Conservation (phyloP, 2,888 invertebrate species). For the Malthinus seriepunctatus region DNA sequence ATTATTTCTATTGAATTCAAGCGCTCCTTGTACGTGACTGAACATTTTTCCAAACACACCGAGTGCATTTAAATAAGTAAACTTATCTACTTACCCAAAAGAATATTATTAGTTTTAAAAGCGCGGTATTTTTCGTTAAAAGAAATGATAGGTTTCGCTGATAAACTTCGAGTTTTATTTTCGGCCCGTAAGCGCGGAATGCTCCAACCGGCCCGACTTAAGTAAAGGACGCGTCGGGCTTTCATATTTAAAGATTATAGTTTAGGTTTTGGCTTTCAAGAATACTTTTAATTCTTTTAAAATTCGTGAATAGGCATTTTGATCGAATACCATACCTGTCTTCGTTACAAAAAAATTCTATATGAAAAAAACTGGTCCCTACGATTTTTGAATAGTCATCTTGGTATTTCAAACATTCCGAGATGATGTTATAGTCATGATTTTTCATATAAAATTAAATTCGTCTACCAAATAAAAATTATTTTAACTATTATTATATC, state of each 20-base stretch:
- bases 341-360: slow-evolving; percentile 3
- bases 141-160: slow-evolving; percentile 6
- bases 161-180: slow-evolving; percentile 3
- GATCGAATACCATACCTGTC: slow-evolving; percentile 43
- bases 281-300: slow-evolving; percentile 51
- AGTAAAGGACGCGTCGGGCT: slow-evolving; percentile 10
- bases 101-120: slow-evolving; percentile 4
- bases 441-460: slow-evolving; percentile 5
- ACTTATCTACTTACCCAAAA: background rate
- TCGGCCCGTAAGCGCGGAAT: background rate
- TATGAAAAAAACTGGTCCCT: slow-evolving; percentile 41
- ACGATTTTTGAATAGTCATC: slow-evolving; percentile 45
- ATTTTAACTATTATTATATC: background rate
- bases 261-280: slow-evolving; percentile 44
- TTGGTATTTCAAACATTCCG: slow-evolving; percentile 32
- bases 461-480: background rate
- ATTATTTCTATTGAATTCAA: slow-evolving; percentile 28
- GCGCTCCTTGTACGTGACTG: slow-evolving; percentile 19
- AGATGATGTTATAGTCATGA: slow-evolving; percentile 14
- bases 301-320: slow-evolving; percentile 53
- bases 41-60: slow-evolving; percentile 3
- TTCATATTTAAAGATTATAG: slow-evolving; percentile 40
- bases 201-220: slow-evolving; percentile 7
- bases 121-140: background rate
- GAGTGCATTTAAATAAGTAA: slow-evolving; percentile 14